Evolutionary conservation across 1,140 invertebrate species (phyloP).

Genomic region (Cardiocondyla obscurior): DNA sequence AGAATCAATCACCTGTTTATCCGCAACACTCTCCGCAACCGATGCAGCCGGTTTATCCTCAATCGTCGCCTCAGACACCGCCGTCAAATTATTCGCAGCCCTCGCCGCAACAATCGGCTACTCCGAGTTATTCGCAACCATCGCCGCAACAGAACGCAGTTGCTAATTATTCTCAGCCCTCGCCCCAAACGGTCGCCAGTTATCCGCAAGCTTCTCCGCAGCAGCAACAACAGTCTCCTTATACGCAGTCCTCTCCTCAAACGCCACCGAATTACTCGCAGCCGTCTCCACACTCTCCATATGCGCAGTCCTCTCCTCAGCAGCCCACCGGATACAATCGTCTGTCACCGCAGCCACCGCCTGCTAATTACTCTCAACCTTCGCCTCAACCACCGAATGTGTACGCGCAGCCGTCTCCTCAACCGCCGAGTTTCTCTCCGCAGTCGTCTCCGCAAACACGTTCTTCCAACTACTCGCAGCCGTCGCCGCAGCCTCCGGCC

Average conservation of each 20-base stretch:
- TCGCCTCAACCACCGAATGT: conserved; percentile 70
- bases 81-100: conserved; percentile 74
- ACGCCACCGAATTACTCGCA: conserved; percentile 73
- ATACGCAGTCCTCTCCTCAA: conserved; percentile 77
- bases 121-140: conserved; percentile 75
- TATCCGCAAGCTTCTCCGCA: conserved; percentile 76
- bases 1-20: conserved; percentile 71
- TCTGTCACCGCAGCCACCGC: conserved; percentile 73
- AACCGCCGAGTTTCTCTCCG: conserved; percentile 69
- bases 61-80: conserved; percentile 71
- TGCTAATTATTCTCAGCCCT: conserved; percentile 72
- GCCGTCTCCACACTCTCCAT: conserved; percentile 73
- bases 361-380: conserved; percentile 74
- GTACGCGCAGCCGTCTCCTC: conserved; percentile 75
- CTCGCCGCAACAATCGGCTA: conserved; percentile 71
- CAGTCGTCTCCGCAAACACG: conserved; percentile 74
- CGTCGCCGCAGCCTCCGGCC: conserved; percentile 75
- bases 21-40: conserved; percentile 79
- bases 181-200: conserved; percentile 64
- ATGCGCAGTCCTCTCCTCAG: conserved; percentile 77
- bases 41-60: conserved; percentile 70
- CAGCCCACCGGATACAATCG: conserved; percentile 75
- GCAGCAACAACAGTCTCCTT: conserved; percentile 70
- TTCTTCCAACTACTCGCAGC: conserved; percentile 74
- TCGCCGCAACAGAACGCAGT: conserved; percentile 72